These are phyloP conservation scores for Mimachlamys varia DNA, from an alignment of 2,888 invertebrate genomes.

Conservation along the genomic window DNA sequence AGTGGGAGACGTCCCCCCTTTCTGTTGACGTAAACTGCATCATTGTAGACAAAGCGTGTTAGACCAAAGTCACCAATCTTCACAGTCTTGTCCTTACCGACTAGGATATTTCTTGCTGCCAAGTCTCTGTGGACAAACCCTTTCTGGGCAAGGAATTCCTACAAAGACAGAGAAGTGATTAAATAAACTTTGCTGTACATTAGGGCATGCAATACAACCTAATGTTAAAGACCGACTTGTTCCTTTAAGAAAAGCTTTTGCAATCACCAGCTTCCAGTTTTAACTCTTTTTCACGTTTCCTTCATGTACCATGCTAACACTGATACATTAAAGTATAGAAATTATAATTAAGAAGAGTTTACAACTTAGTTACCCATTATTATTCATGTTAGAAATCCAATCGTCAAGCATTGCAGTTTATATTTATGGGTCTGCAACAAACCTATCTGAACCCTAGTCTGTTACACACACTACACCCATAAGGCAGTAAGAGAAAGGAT, in stretches of 20 bases:
- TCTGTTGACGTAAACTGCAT: slow-evolving; percentile 76
- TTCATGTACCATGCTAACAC: background rate
- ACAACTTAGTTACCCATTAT: background rate
- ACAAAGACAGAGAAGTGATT: slow-evolving; percentile 40
- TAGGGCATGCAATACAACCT: too few relatives aligned
- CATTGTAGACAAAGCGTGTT: slow-evolving; percentile 77
- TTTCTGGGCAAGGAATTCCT: slow-evolving; percentile 78
- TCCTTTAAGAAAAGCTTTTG: too few relatives aligned
- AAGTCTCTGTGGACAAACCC: slow-evolving; percentile 80
- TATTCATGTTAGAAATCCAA: too few relatives aligned
- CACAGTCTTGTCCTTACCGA: slow-evolving; percentile 70
- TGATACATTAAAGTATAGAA: background rate
- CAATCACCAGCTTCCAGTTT: too few relatives aligned
- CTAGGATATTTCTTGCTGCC: slow-evolving; percentile 78
- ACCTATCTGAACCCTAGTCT: too few relatives aligned
- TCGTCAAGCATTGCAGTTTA: background rate
- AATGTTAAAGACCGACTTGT: too few relatives aligned
- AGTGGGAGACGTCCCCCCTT: slow-evolving; percentile 77
- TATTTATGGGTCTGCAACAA: too few relatives aligned
- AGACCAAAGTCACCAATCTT: slow-evolving; percentile 80
- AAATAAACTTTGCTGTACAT: too few relatives aligned
- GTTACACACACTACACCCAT: too few relatives aligned
- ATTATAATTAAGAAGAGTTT: background rate
- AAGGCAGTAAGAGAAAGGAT: too few relatives aligned
- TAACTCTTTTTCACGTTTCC: background rate